A percentile compares a stretch with the other conserved stretches of the same genome.
Conservation (phyloP, 1,140 invertebrate genomes). For the Nymphalis io region DNA sequence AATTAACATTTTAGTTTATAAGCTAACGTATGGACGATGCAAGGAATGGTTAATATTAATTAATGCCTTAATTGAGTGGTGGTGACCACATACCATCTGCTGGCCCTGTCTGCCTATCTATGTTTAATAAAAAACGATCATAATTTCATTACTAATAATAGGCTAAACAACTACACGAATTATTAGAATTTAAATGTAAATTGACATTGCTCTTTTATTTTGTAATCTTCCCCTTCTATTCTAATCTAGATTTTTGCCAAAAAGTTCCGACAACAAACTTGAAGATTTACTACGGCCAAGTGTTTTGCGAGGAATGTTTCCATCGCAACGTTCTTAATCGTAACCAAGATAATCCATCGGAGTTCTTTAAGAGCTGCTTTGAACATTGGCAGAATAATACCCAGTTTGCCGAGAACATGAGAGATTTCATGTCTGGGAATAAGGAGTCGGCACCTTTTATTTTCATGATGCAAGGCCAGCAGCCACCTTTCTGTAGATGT, state of each 20-base stretch:
- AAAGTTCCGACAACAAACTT: slow-evolving; percentile 52
- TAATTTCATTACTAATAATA: no score
- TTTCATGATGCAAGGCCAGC: slow-evolving; percentile 66
- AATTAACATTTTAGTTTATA: no score
- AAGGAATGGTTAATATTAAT: no score
- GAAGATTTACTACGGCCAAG: slow-evolving; percentile 73
- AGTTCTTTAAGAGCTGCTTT: slow-evolving; percentile 68
- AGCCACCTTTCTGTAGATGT: slow-evolving; percentile 60
- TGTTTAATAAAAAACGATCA: no score
- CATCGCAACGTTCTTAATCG: slow-evolving; percentile 58
- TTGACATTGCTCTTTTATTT: no score
- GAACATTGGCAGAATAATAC: slow-evolving; percentile 67
- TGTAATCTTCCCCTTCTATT: no score
- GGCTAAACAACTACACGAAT: no score
- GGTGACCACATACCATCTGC: no score
- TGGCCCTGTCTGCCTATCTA: no score
- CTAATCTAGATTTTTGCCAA: slow-evolving; percentile 60
- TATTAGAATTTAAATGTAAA: no score
- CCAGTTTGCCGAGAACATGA: slow-evolving; percentile 66
- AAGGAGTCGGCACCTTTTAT: slow-evolving; percentile 57
- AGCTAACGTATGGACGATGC: no score
- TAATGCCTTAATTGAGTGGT: no score
- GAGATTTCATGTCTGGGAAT: slow-evolving; percentile 58
- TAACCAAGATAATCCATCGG: slow-evolving; percentile 58
- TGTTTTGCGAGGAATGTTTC: slow-evolving; percentile 73